Conservation (phyloP, 2,113 vertebrate genomes). For the Elgaria multicarinata region DNA sequence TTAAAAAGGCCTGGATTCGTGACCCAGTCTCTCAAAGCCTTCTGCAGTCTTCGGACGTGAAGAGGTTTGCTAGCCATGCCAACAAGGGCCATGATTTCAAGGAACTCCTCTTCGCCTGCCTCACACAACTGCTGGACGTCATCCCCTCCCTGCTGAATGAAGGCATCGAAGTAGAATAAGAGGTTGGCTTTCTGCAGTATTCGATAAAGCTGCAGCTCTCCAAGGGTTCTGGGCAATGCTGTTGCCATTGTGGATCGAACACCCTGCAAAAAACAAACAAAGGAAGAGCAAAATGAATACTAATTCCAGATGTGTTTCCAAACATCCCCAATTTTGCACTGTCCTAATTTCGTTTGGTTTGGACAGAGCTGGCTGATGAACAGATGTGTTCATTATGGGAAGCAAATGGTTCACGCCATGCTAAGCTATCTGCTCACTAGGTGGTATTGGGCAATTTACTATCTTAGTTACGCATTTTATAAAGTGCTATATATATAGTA, state of each 20-base stretch:
- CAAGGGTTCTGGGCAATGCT: constrained; percentile 94
- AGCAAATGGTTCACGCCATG: background rate
- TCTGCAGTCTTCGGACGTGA: constrained; percentile 94
- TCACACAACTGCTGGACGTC: constrained; percentile 98
- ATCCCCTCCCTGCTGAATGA: constrained; percentile 98
- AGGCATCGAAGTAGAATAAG: constrained; percentile 96
- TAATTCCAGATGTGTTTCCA: background rate
- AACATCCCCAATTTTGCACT: background rate
- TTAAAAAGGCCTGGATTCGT: constrained; percentile 97
- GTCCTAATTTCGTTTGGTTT: background rate
- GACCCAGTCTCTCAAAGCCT: constrained; percentile 97
- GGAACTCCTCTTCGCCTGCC: constrained; percentile 96
- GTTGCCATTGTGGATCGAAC: constrained; percentile 88
- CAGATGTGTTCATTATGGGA: background rate
- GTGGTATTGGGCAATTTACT: background rate
- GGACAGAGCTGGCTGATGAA: too few relatives aligned
- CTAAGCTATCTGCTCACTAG: background rate
- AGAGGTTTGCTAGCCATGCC: constrained; percentile 99
- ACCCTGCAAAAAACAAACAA: constrained; percentile 65
- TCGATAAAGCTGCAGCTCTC: constrained; percentile 96
- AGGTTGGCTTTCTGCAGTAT: constrained; percentile 96
- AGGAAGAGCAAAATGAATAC: constrained; percentile 30
- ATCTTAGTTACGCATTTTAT: background rate
- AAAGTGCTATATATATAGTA: background rate
- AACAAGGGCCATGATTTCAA: constrained; percentile 98